Percentiles rank a stretch among this genome's conserved stretches.
phyloP scores from a whole-genome alignment of 2,797 vertebrate species.

The Gila robusta region DNA sequence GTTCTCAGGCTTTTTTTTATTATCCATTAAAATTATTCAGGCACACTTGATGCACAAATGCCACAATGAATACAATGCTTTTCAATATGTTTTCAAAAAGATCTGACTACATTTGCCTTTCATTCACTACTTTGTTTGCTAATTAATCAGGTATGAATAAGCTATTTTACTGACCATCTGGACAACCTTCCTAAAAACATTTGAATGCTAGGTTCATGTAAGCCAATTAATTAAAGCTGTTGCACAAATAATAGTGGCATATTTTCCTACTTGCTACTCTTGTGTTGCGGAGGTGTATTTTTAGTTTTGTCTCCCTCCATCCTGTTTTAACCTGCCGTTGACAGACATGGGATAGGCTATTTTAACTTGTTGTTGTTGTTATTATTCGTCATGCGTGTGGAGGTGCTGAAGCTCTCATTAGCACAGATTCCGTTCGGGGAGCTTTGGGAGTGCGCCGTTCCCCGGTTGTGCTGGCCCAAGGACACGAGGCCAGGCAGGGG shows the following conservation, averaged over 20 bases:
- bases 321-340: slow-evolving; percentile 14
- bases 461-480: slow-evolving; percentile 32
- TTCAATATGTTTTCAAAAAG: not conserved
- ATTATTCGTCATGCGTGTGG: slow-evolving; percentile 27
- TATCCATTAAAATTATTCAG: slow-evolving; percentile 7
- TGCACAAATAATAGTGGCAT: not conserved
- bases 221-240: slow-evolving; percentile 12
- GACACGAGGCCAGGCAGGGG: slow-evolving; percentile 26
- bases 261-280: not conserved
- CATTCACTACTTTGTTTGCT: not conserved
- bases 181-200: not conserved
- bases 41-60: slow-evolving; percentile 9
- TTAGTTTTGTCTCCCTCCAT: not conserved
- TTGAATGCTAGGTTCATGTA: slow-evolving; percentile 6
- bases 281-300: not conserved
- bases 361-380: slow-evolving; percentile 38
- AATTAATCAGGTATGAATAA: slow-evolving; percentile 34
- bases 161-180: slow-evolving; percentile 34
- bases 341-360: slow-evolving; percentile 30
- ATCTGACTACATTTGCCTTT: not conserved
- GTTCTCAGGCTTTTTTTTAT: not conserved
- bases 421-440: slow-evolving; percentile 5
- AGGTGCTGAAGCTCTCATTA: slow-evolving; percentile 25
- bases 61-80: not conserved
- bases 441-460: slow-evolving; percentile 8